These are phyloP conservation scores for Dicrostonyx torquatus DNA, from an alignment of 2,797 vertebrate genomes.

Conservation along the genomic window DNA sequence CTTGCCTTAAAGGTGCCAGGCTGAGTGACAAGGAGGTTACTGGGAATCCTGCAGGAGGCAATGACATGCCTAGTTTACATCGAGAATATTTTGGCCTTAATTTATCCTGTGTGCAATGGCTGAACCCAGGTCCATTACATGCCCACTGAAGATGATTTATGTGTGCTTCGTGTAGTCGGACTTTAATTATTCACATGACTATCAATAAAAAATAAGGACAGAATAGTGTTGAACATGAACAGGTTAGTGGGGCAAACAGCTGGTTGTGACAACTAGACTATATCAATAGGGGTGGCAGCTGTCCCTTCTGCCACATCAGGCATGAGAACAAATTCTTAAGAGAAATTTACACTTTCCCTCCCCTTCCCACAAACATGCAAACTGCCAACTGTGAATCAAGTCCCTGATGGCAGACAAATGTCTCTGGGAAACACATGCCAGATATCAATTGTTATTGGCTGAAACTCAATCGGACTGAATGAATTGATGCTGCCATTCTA, in stretches of 20 bases:
- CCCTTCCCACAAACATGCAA: constrained; percentile 81
- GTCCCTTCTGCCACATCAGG: constrained; percentile 60
- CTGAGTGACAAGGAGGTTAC: constrained; percentile 52
- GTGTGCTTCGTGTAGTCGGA: constrained; percentile 81
- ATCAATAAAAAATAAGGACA: constrained; percentile 88
- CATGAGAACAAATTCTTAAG: constrained; percentile 76
- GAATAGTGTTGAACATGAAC: constrained; percentile 76
- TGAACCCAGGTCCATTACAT: constrained; percentile 76
- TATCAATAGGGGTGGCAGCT: background rate
- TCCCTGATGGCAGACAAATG: constrained; percentile 85
- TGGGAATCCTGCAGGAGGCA: constrained; percentile 68
- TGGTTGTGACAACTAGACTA: constrained; percentile 61
- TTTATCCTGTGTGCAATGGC: constrained; percentile 76
- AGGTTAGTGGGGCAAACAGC: constrained; percentile 68
- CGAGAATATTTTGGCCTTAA: constrained; percentile 79
- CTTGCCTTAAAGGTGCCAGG: constrained; percentile 42
- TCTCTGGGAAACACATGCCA: constrained; percentile 85
- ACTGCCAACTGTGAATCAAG: constrained; percentile 86
- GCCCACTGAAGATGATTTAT: constrained; percentile 84
- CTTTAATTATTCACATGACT: constrained; percentile 88
- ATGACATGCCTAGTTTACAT: constrained; percentile 65
- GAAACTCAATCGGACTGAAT: constrained; percentile 85
- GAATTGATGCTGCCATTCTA: constrained; percentile 83
- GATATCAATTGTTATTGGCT: constrained; percentile 86
- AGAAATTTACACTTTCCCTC: constrained; percentile 76